Percentiles rank a stretch among this genome's conserved stretches.
phyloP scores from a whole-genome alignment of 2,888 invertebrate genomes.

The Cephonodes hylas region DNA sequence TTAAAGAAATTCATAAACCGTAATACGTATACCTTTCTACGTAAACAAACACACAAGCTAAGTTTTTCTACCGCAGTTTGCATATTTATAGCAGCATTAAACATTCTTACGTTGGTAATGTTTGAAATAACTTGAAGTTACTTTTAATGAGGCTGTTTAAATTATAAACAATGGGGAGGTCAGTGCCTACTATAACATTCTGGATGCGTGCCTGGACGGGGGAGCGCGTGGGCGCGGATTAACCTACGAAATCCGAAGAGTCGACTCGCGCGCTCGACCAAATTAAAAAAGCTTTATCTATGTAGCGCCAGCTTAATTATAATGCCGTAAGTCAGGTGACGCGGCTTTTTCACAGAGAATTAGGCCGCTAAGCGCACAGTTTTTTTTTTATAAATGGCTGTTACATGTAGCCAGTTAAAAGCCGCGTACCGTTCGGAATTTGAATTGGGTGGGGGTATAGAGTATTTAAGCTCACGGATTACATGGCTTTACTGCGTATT shows the following conservation, averaged over 20 bases:
- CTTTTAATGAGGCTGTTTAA: background rate
- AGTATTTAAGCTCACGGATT: conserved; percentile 3
- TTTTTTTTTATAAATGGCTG: conserved; percentile 37
- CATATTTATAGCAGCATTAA: background rate
- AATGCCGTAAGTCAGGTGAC: conserved; percentile 63
- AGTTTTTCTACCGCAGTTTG: background rate
- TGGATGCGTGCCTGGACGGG: conserved; percentile 18
- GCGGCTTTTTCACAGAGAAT: conserved; percentile 49
- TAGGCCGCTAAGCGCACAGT: conserved; percentile 39
- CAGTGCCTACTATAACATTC: background rate
- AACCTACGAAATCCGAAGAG: conserved; percentile 46
- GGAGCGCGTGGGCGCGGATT: conserved; percentile 65
- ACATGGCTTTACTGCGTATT: background rate
- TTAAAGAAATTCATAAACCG: background rate
- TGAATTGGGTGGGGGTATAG: background rate
- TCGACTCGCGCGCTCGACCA: conserved; percentile 34
- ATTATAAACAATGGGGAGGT: background rate
- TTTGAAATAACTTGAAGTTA: background rate
- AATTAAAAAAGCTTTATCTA: conserved; percentile 61
- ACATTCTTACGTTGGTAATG: background rate
- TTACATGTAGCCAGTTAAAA: conserved; percentile 7
- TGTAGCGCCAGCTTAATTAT: conserved; percentile 57
- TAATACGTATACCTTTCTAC: background rate
- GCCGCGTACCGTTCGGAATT: background rate
- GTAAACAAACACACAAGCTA: background rate